phyloP scores from a whole-genome alignment of 2,888 invertebrate species.

The Dione vanillae region DNA sequence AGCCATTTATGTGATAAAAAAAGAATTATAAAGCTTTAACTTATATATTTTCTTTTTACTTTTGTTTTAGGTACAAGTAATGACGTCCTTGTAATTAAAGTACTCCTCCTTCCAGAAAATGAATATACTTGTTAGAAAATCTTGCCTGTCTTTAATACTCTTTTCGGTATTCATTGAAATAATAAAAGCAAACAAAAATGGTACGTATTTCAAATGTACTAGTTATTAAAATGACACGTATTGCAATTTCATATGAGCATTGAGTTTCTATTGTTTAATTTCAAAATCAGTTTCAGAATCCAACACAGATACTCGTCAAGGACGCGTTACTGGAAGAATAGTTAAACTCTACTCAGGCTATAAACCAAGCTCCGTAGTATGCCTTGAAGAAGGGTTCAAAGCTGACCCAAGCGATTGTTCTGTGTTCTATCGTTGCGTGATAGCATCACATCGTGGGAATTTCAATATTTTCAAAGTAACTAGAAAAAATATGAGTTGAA shows the following conservation, averaged over 20 bases:
- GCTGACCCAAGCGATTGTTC: slow-evolving; percentile 89
- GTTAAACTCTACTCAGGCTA: slow-evolving; percentile 71
- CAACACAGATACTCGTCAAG: slow-evolving; percentile 42
- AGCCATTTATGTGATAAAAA: too few relatives aligned
- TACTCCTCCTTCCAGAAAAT: slow-evolving; percentile 26
- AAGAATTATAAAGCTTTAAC: too few relatives aligned
- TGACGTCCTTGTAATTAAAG: slow-evolving; percentile 25
- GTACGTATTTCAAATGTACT: slow-evolving; percentile 31
- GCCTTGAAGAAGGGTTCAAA: slow-evolving; percentile 88
- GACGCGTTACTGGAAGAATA: slow-evolving; percentile 59
- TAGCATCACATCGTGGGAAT: slow-evolving; percentile 78
- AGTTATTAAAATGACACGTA: background rate
- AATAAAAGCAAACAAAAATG: slow-evolving; percentile 41
- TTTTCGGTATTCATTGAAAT: slow-evolving; percentile 37
- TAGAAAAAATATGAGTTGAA: too few relatives aligned
- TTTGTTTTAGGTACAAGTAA: slow-evolving; percentile 32
- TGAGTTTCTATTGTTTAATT: background rate
- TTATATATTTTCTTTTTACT: too few relatives aligned
- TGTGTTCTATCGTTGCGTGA: slow-evolving; percentile 90
- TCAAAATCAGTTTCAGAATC: slow-evolving; percentile 38
- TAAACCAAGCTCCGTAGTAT: slow-evolving; percentile 77
- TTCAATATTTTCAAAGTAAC: slow-evolving; percentile 79
- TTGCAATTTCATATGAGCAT: background rate
- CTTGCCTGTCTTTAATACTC: slow-evolving; percentile 35
- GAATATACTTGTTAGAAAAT: slow-evolving; percentile 36